A percentile compares a stretch with the other conserved stretches of the same genome.
These are phyloP conservation scores for Congeria kusceri DNA, from an alignment of 2,888 invertebrate species.

Conservation along the genomic window DNA sequence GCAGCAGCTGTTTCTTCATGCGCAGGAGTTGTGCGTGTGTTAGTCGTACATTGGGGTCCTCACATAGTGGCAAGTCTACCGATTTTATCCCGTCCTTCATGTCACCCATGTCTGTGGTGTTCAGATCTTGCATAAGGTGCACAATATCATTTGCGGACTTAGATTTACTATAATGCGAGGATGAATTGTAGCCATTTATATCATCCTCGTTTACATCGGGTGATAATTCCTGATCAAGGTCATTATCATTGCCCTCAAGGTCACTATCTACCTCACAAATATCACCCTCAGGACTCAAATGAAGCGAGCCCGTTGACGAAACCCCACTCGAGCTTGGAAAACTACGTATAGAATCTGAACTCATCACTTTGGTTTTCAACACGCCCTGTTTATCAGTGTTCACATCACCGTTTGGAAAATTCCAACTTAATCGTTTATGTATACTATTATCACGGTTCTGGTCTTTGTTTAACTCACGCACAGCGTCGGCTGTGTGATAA, in stretches of 20 bases:
- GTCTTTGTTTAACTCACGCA: slow-evolving; percentile 87
- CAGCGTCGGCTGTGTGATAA: slow-evolving; percentile 89
- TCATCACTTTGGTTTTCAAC: slow-evolving; percentile 80
- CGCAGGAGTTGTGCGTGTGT: slow-evolving; percentile 78
- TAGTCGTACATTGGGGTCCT: slow-evolving; percentile 66
- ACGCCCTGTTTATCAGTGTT: slow-evolving; percentile 71
- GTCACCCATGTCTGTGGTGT: slow-evolving; percentile 72
- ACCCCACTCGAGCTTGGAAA: slow-evolving; percentile 86
- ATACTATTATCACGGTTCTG: slow-evolving; percentile 86
- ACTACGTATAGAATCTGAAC: slow-evolving; percentile 85
- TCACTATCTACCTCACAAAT: slow-evolving; percentile 75
- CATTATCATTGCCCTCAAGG: slow-evolving; percentile 48
- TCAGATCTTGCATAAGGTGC: slow-evolving; percentile 72
- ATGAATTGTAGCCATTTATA: slow-evolving; percentile 19
- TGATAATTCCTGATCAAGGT: slow-evolving; percentile 28
- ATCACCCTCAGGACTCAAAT: slow-evolving; percentile 81
- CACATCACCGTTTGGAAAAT: slow-evolving; percentile 86
- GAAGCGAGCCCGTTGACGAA: slow-evolving; percentile 85
- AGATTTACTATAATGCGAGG: slow-evolving; percentile 57
- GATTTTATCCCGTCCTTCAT: slow-evolving; percentile 81
- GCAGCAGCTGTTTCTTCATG: slow-evolving; percentile 84
- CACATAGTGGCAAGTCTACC: slow-evolving; percentile 77
- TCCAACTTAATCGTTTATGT: slow-evolving; percentile 89
- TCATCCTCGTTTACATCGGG: slow-evolving; percentile 60
- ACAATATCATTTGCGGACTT: slow-evolving; percentile 78